Percentiles rank a stretch among this genome's conserved stretches.
phyloP scores from a whole-genome alignment of 2,113 vertebrate genomes.

The Macroglossus sobrinus region DNA sequence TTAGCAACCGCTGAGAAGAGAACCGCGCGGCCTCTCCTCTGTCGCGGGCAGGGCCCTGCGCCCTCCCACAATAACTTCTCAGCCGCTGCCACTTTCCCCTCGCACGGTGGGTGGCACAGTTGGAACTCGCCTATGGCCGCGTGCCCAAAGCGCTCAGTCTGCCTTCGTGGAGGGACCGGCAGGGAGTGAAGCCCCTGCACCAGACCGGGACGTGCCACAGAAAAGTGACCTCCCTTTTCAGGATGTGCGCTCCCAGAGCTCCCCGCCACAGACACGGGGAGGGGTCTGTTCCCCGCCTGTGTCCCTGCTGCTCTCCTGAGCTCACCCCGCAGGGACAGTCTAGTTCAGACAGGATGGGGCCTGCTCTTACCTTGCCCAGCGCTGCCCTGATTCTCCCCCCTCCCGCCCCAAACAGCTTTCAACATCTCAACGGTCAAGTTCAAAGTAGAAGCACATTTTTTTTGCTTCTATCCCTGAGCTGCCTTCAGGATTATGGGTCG shows the following conservation, averaged over 20 bases:
- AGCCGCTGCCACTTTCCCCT: background rate
- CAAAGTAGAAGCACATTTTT: background rate
- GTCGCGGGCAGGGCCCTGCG: rapidly evolving
- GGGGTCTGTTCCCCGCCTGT: background rate
- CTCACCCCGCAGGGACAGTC: background rate
- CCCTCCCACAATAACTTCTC: background rate
- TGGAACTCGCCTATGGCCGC: background rate
- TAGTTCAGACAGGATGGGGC: background rate
- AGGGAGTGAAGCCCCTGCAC: background rate
- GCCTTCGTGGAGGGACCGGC: background rate
- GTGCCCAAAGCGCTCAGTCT: background rate
- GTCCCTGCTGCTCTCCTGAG: background rate
- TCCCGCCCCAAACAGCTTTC: background rate
- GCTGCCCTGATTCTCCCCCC: background rate
- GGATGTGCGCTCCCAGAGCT: background rate
- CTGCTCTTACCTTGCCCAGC: background rate
- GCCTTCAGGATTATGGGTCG: no score
- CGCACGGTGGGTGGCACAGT: no score
- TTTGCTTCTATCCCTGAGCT: background rate
- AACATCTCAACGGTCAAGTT: background rate
- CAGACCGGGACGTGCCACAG: no score
- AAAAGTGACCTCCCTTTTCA: background rate
- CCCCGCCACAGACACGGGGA: rapidly evolving
- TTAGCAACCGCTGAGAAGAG: background rate
- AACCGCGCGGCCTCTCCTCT: background rate